A percentile compares a stretch with the other conserved stretches of the same genome.
Evolutionary conservation across 2,797 vertebrate species (phyloP).

Genomic region (Hypotaenidia philippensis): DNA sequence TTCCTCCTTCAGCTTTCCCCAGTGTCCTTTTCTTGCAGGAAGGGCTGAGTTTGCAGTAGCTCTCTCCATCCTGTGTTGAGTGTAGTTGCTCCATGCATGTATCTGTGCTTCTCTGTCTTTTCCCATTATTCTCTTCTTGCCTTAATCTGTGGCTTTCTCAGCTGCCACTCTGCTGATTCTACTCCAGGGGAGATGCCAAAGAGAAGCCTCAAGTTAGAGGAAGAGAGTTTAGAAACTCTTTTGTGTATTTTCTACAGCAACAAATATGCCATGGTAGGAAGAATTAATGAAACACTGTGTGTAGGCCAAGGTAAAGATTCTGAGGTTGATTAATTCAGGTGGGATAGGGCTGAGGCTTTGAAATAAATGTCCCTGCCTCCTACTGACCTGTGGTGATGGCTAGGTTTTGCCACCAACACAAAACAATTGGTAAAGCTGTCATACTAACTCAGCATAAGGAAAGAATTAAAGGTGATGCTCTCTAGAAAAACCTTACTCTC

Average conservation of each 20-base stretch:
- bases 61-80: background rate
- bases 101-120: background rate
- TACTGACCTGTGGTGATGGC: background rate
- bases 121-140: background rate
- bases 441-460: background rate
- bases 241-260: background rate
- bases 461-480: background rate
- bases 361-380: background rate
- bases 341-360: background rate
- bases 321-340: background rate
- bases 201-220: background rate
- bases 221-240: background rate
- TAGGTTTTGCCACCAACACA: background rate
- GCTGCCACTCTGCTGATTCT: background rate
- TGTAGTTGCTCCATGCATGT: background rate
- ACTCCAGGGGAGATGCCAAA: background rate
- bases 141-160: background rate
- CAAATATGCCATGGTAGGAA: background rate
- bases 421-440: background rate
- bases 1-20: background rate
- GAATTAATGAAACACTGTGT: background rate
- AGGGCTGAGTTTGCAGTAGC: background rate
- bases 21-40: background rate
- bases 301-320: background rate
- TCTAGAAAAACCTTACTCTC: background rate